Evolutionary conservation across 2,113 vertebrate species (phyloP), one percentile per base, ranked within the genome.

Genomic region (Xenopus laevis): DNA sequence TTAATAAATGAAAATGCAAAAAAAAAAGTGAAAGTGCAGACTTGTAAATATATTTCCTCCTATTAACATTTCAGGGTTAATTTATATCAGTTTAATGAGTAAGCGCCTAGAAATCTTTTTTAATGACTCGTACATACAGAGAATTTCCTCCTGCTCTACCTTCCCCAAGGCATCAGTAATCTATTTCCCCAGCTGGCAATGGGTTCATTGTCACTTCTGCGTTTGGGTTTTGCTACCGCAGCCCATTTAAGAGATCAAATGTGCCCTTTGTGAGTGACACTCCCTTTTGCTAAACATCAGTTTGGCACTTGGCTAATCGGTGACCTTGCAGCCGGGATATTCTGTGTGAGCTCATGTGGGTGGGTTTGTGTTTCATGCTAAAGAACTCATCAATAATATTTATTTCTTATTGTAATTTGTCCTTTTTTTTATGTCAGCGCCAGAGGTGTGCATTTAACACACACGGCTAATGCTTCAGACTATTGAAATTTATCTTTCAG

Each of bases 261-360:
- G 58, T 21, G 18, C 20, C 18, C 15, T 75, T 68, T 75, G 73
- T 68, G 27, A 2, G 23, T 23, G 65, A 60, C 73, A 18, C 73
- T 69, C 73, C 73, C 66, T 76, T 4, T 69, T 62, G n/a, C 46
- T 23, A 69, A 69, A 68, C 66, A 75, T 13, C 5, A 44, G 27
- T 62, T 21, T 12, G 50, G 46, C 73, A 66, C 44, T 23, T 12
- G n/a, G 65, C 45, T 44, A 47, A 30, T 27, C 15, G 18, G 50
- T 63, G 58, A 72, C 46, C 60, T 72, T 64, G 10, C 40, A 3
- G 33, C 63, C 16, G 6, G 4, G 40, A 15, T 7, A 16, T 50
- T 50, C 15, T 12, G 12, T 4, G 23, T 27, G 23, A 27, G 23
- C 23, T 27, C 23, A 27, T 27, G 23, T 4, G 23, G 23, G 23